Conservation (phyloP, 2,113 vertebrate genomes). For the Sinosuthora webbiana region DNA sequence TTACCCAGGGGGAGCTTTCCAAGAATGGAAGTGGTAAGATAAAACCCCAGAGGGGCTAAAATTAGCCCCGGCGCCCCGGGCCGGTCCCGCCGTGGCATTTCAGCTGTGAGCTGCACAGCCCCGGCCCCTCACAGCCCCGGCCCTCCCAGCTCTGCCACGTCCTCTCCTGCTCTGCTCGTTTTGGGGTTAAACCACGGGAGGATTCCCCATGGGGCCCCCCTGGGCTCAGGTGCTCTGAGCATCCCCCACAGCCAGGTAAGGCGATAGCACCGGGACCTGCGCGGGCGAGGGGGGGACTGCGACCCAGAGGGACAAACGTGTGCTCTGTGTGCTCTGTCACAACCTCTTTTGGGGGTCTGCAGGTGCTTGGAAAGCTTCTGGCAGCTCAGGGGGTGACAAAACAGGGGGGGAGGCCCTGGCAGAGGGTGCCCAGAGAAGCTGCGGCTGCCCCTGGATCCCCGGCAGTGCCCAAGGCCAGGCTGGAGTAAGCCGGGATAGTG, state of each 20-base stretch:
- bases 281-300: background rate
- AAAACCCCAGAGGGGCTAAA: constrained; percentile 82
- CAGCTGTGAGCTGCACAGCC: constrained; percentile 18
- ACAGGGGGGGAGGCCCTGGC: background rate
- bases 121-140: fast-evolving
- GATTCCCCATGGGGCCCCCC: background rate
- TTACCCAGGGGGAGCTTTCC: constrained; percentile 79
- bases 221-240: background rate
- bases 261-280: background rate
- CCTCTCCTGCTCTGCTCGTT: background rate
- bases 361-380: background rate
- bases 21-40: constrained; percentile 89
- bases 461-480: background rate
- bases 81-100: background rate
- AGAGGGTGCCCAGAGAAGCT: background rate
- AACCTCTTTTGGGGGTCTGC: background rate
- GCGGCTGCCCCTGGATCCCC: background rate
- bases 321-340: background rate
- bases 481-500: background rate
- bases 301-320: background rate
- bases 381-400: background rate
- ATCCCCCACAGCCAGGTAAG: constrained; percentile 27
- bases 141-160: background rate
- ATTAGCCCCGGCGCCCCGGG: constrained; percentile 70
- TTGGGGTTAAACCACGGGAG: background rate